phyloP scores from a whole-genome alignment of 2,888 invertebrate genomes.

The Acrobasis suavella region DNA sequence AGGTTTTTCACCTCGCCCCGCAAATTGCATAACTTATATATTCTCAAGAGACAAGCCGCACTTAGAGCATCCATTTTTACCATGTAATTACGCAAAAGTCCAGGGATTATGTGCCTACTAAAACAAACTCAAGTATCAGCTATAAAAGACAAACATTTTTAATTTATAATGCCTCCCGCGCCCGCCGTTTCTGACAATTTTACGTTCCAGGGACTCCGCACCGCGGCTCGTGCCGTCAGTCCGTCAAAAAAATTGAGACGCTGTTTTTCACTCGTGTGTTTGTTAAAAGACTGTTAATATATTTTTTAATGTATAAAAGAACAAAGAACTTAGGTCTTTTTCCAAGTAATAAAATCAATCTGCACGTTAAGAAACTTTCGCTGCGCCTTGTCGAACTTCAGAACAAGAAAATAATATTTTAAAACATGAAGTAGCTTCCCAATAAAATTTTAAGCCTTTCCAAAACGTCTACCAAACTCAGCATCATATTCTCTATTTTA shows the following conservation, averaged over 20 bases:
- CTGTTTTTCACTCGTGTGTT: background rate
- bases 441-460: too few relatives aligned
- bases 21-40: slow-evolving; percentile 4
- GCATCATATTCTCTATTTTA: too few relatives aligned
- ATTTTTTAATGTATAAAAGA: too few relatives aligned
- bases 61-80: slow-evolving; percentile 25
- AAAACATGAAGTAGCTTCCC: too few relatives aligned
- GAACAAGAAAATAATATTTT: too few relatives aligned
- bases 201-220: slow-evolving; percentile 33
- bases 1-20: background rate
- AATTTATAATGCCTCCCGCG: slow-evolving; percentile 39
- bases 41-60: slow-evolving; percentile 6
- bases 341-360: too few relatives aligned
- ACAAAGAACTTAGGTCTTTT: too few relatives aligned
- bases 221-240: slow-evolving; percentile 1
- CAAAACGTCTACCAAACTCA: too few relatives aligned
- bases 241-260: slow-evolving; percentile 3
- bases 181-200: slow-evolving; percentile 39
- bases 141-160: slow-evolving; percentile 37
- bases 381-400: too few relatives aligned
- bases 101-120: slow-evolving; percentile 20
- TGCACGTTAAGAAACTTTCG: too few relatives aligned
- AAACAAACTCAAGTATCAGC: slow-evolving; percentile 25
- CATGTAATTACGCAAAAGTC: slow-evolving; percentile 21
- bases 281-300: too few relatives aligned